Evolutionary conservation across 2,797 vertebrate species (phyloP).

Genomic region (Sebastes kiyomatsui): DNA sequence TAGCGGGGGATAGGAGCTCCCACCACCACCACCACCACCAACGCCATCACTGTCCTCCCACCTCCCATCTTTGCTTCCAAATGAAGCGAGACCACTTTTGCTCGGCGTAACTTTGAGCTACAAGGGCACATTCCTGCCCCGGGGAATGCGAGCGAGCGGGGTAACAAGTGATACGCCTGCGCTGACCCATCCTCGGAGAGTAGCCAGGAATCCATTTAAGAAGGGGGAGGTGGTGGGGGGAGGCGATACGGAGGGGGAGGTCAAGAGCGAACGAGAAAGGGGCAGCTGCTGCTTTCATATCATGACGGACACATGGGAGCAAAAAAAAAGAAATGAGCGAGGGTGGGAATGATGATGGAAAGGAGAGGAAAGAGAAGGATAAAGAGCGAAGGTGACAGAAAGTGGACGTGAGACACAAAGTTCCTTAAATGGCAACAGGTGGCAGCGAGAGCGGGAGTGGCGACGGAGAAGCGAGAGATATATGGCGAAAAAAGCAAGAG

Average conservation of each 20-base stretch:
- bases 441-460: slow-evolving; percentile 23
- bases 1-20: not conserved
- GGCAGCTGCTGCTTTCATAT: slow-evolving; percentile 60
- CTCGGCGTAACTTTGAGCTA: slow-evolving; percentile 33
- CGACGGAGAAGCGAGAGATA: slow-evolving; percentile 16
- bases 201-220: slow-evolving; percentile 27
- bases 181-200: slow-evolving; percentile 44
- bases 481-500: slow-evolving; percentile 16
- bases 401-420: slow-evolving; percentile 17
- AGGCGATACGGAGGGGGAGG: slow-evolving; percentile 4
- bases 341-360: slow-evolving; percentile 1
- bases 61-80: slow-evolving; percentile 25
- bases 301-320: slow-evolving; percentile 21
- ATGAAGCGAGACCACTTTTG: slow-evolving; percentile 36
- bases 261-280: slow-evolving; percentile 40
- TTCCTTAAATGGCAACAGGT: slow-evolving; percentile 63
- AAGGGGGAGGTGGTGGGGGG: not conserved
- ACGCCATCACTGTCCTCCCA: not conserved
- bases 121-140: slow-evolving; percentile 63
- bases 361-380: slow-evolving; percentile 2
- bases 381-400: slow-evolving; percentile 9
- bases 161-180: slow-evolving; percentile 42
- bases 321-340: not conserved
- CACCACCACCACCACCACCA: not conserved
- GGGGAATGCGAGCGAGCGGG: slow-evolving; percentile 40